Conservation (phyloP, 2,888 invertebrate genomes). For the Anarsia innoxiella region DNA sequence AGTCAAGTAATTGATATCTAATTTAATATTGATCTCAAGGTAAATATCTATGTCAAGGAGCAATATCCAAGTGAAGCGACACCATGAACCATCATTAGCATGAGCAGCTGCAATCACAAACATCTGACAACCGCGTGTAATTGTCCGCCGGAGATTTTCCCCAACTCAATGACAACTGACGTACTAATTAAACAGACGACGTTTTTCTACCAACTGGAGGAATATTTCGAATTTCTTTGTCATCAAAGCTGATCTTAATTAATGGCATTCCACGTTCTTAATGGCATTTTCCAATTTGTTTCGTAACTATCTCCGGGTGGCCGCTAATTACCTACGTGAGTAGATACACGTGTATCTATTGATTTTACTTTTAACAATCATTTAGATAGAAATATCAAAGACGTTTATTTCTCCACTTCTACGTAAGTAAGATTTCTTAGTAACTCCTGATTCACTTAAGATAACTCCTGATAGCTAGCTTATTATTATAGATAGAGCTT, state of each 20-base stretch:
- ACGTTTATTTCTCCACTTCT: neutral
- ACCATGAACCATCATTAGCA: neutral
- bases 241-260: conserved; percentile 10
- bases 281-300: conserved; percentile 6
- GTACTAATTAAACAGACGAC: conserved; percentile 15
- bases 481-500: no score
- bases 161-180: conserved; percentile 8
- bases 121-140: conserved; percentile 10
- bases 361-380: no score
- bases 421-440: no score
- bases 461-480: no score
- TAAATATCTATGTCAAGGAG: no score
- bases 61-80: no score
- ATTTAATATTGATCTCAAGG: no score
- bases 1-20: no score
- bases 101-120: conserved; percentile 6
- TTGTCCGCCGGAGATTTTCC: conserved; percentile 11
- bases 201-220: conserved; percentile 8
- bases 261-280: conserved; percentile 10
- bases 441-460: no score
- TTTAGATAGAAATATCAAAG: no score
- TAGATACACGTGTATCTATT: neutral
- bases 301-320: no score
- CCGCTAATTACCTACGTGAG: no score
- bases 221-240: conserved; percentile 9